Base-by-base conservation (phyloP, 2,888 invertebrate species). In the Aphelenchoides bicaudatus region DNA sequence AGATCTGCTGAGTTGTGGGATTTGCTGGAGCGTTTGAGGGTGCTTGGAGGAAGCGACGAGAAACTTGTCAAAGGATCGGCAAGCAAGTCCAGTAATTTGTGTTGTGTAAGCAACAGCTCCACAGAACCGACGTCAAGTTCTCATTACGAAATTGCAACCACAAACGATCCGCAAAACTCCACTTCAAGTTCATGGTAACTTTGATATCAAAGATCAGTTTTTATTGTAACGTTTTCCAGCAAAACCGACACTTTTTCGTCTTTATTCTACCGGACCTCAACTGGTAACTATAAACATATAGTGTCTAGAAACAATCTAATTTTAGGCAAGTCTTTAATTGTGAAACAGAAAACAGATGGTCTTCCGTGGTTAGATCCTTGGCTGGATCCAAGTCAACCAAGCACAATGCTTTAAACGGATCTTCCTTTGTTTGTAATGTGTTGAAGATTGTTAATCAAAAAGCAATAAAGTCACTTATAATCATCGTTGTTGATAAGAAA, bases 1-100 rank as follows among this genome's bases (percentile, higher is more conserved):
- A 75, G 73, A 61, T 71, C 73, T 28, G 65, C 64, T n/a, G 72
- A 73, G 58, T 58, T 75, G 25, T 75, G 73, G 72, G 75, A 75
- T 58, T 43, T 75, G 39, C 58, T 75, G 51, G 75, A 75, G 52
- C 64, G 69, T 47, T 46, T 75, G 53, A 48, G 72, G 48, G 62
- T 69, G 48, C 59, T 65, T 19, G 74, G 74, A 19, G 49, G 38
- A 16, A 19, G 38, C 8, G 38, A 37, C 49, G 37, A 19, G 8
- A 48, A 48, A 16, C 25, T 48, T n/a, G 25, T 5, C 6, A 48
- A 48, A 16, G 38, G 8, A n/a, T 48, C 25, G 38, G 52, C 2
- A 6, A 27, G 30, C 38, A 43, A 37, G 2, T 23, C 37, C 25
- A 51, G 52, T 3, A 51, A 38, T 25, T 34, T 51, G 3, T 51